Evolutionary conservation across 2,888 invertebrate genomes (phyloP).

Genomic region (Andrena camellia): DNA sequence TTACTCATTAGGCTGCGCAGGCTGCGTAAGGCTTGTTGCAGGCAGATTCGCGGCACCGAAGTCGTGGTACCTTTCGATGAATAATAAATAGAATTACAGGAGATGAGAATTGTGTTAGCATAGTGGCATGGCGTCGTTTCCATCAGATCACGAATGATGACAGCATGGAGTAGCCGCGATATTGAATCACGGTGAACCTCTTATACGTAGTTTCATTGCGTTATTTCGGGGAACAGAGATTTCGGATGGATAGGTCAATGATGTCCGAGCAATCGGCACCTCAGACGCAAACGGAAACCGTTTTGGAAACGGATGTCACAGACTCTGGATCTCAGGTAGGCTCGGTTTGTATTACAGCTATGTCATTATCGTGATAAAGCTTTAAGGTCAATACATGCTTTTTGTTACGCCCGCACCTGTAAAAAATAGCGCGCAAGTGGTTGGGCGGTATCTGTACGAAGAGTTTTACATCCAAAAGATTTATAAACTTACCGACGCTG

Average conservation of each 20-base stretch:
- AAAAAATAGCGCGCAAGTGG: background rate
- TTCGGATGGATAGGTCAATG: slow-evolving; percentile 74
- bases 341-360: background rate
- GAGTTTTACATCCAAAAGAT: background rate
- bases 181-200: slow-evolving; percentile 16
- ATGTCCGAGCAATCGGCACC: slow-evolving; percentile 79
- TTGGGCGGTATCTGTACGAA: background rate
- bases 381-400: background rate
- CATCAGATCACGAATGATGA: slow-evolving; percentile 52
- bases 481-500: background rate
- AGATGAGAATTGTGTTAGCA: too few relatives aligned
- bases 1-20: too few relatives aligned
- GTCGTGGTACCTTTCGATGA: too few relatives aligned
- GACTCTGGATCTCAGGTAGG: slow-evolving; percentile 81
- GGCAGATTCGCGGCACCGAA: too few relatives aligned
- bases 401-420: background rate
- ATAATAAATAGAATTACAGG: too few relatives aligned
- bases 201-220: background rate
- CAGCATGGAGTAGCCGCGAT: slow-evolving; percentile 44
- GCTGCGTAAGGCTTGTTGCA: too few relatives aligned
- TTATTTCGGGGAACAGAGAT: background rate
- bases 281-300: slow-evolving; percentile 82
- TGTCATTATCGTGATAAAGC: slow-evolving; percentile 34
- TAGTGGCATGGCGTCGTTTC: slow-evolving; percentile 55
- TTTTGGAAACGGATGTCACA: slow-evolving; percentile 77